These are phyloP conservation scores for Astropecten irregularis DNA, from an alignment of 53 echinoderm and acorn worm species.

Conservation along the genomic window DNA sequence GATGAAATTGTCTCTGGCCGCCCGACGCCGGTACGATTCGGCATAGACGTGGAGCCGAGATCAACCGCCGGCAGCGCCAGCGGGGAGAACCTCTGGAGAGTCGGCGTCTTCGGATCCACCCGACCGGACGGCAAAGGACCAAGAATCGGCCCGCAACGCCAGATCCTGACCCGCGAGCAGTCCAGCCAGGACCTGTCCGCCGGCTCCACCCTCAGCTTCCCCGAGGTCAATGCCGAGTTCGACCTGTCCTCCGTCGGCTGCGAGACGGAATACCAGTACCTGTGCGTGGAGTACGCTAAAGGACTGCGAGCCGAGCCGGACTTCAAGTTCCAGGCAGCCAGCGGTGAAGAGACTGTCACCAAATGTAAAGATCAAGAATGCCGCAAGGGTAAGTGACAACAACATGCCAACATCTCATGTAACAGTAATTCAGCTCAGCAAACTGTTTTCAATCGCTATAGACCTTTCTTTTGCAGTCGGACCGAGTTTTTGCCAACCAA, in stretches of 20 bases:
- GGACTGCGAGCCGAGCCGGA: slow-evolving; percentile 79
- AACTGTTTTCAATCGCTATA: no score
- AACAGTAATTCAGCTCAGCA: no score
- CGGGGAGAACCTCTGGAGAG: slow-evolving; percentile 68
- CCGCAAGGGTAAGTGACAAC: slow-evolving; percentile 76
- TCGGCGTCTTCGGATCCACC: slow-evolving; percentile 72
- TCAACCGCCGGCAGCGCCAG: slow-evolving; percentile 58
- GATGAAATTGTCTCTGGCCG: slow-evolving; percentile 52
- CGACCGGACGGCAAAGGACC: slow-evolving; percentile 60
- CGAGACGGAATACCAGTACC: slow-evolving; percentile 78
- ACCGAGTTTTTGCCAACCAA: no score
- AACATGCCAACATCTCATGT: no score
- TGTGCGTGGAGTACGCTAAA: slow-evolving; percentile 91
- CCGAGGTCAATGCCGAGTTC: slow-evolving; percentile 65
- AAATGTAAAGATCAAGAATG: slow-evolving; percentile 80
- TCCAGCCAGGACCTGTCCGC: slow-evolving; percentile 58
- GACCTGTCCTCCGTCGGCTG: slow-evolving; percentile 87
- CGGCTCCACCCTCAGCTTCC: slow-evolving; percentile 60
- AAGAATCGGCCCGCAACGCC: slow-evolving; percentile 65
- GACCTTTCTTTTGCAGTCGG: no score
- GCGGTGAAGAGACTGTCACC: slow-evolving; percentile 40
- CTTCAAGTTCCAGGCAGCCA: slow-evolving; percentile 73
- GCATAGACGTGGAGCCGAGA: slow-evolving; percentile 40
- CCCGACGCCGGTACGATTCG: slow-evolving; percentile 35
- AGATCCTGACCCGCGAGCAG: slow-evolving; percentile 62